Evolutionary conservation across 2,888 invertebrate species (phyloP), one percentile per base, ranked within the genome.

Genomic region (Dicranocentrus wangi): DNA sequence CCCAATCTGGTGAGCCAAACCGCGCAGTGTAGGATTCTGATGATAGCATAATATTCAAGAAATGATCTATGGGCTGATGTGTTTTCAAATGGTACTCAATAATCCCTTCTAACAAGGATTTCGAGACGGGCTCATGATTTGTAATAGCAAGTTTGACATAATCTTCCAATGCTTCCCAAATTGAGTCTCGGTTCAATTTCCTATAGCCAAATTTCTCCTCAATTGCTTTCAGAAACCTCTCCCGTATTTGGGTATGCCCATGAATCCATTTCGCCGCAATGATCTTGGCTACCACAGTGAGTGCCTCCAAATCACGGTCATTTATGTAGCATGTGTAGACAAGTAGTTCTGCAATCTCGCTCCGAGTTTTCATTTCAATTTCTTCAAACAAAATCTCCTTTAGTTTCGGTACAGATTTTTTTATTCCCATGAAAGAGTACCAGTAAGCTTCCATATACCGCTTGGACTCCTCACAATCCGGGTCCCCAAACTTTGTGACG

Each of bases 251-350:
- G 5, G 70, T 13, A n/a, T 63, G 63, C 0, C 65, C 71, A 39
- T 81, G 76, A 23, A 60, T 19, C 42, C 60, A 77, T 61, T 69
- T 70, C 0, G 39, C 51, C n/a, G 63, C 17, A 21, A 78, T 51
- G 19, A 71, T 15, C 53, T 53, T 69, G 15, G 51, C 21, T 25
- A 81, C 32, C 2, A 71, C 17, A 17, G 66, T 43, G 15, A 82
- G 60, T 15, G 60, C 27, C 5, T 78, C 72, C 2, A 76, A n/a
- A 42, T 82, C 72, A 7, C 68, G 58, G 17, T 77, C 82, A 61
- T 82, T 82, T 17, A 82, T 77, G 19, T 68, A 77, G 32, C 82
- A 82, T 10, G 82, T 72, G 66, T 77, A 61, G 21, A 81, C 78
- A 60, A 83, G 55, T 1, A 81, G 65, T 19, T 70, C 69, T 1